Base-by-base conservation (phyloP, 2,113 vertebrate genomes). In the Ornithorhynchus anatinus region DNA sequence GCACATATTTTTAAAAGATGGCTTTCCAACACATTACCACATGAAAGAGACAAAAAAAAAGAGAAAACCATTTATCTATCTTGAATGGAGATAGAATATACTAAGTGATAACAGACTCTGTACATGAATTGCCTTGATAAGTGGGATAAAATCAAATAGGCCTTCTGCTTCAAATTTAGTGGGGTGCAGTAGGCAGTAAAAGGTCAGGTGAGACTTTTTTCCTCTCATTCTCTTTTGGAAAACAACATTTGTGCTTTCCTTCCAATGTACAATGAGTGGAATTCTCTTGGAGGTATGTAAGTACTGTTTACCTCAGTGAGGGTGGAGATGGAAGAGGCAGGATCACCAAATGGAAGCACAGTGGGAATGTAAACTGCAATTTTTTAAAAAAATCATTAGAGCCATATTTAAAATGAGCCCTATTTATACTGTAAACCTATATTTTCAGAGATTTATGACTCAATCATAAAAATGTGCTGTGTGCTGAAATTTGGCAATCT, bases 371-470 rank as follows among this genome's bases (percentile, higher is more conserved):
- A 59, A n/a, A n/a, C n/a, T n/a, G n/a, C n/a, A n/a, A n/a, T n/a
- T n/a, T n/a, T n/a, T n/a, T n/a, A n/a, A 27, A 36, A 60, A 52
- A 23, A 27, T 27, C 1, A 6, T 36, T 59, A 53, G 23, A 54
- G 10, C 31, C 61, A 47, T 59, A 8, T n/a, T n/a, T n/a, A n/a
- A n/a, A n/a, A n/a, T n/a, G n/a, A n/a, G n/a, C n/a, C n/a, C 42
- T 51, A 13, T 79, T 82, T 71, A 57, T 50, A 20, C 59, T 70
- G 45, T 64, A 79, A 84, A 38, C 43, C 71, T 23, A 0, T 68
- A 72, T 42, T 80, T 69, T n/a, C 20, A 67, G 50, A 27, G 23
- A 69, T 87, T 82, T 80, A 75, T 85, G 72, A 67, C 80, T 73
- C 47, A 40, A 52, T 59, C 2, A 17, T 11, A 65, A 42, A 75